Conservation (phyloP, 2,113 vertebrate species). For the Rhinolophus ferrumequinum region DNA sequence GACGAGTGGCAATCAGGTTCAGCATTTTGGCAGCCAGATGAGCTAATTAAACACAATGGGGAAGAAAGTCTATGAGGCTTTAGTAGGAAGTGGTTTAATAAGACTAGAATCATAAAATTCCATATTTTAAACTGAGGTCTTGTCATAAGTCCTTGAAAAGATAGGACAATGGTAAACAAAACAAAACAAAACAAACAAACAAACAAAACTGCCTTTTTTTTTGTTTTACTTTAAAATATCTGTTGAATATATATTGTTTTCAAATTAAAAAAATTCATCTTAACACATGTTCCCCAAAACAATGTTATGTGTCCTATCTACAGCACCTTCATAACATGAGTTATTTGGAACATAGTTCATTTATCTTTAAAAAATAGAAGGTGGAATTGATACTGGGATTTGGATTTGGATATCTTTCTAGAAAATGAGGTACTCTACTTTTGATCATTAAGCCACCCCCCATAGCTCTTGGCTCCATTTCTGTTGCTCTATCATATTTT, state of each 20-base stretch:
- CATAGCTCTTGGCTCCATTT: conserved; percentile 37
- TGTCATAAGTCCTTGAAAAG: not conserved
- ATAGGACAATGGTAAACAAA: not conserved
- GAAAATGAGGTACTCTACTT: conserved; percentile 25
- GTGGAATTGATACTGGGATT: not conserved
- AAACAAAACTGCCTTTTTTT: not conserved
- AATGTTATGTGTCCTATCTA: not conserved
- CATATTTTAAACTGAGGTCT: not conserved
- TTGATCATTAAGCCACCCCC: not conserved
- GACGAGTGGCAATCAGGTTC: not conserved
- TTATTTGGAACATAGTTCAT: not conserved
- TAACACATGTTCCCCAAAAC: not conserved
- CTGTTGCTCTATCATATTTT: not conserved
- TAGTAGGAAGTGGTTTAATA: not conserved
- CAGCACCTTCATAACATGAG: not conserved
- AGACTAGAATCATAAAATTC: not conserved
- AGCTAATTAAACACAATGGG: not conserved
- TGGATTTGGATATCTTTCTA: conserved; percentile 24
- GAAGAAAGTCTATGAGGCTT: not conserved
- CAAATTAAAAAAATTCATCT: not conserved
- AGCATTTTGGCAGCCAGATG: not conserved
- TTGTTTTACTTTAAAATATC: not conserved
- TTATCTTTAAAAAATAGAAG: conserved; percentile 37
- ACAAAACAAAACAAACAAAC: not conserved
- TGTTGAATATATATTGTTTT: not conserved